A percentile compares a stretch with the other conserved stretches of the same genome.
Evolutionary conservation across 2,113 vertebrate genomes (phyloP).

Genomic region (Oreochromis tanganicae): DNA sequence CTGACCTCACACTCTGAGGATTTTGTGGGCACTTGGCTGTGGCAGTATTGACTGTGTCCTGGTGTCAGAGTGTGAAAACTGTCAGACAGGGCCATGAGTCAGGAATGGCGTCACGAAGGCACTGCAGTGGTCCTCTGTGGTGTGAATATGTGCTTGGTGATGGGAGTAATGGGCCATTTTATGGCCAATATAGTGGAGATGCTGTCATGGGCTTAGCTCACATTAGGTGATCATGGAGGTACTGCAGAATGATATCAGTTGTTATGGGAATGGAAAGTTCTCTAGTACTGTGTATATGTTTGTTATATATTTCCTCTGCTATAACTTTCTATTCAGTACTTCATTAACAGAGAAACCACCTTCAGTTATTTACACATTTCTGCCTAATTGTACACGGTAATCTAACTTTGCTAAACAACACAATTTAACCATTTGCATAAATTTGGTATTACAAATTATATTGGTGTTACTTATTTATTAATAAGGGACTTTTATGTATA

Average conservation of each 20-base stretch:
- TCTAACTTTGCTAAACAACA: background rate
- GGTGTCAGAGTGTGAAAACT: constrained; percentile 30
- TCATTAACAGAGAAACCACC: background rate
- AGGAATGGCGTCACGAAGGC: constrained; percentile 29
- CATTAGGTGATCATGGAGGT: background rate
- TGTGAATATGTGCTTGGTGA: background rate
- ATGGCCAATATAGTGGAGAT: background rate
- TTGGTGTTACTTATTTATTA: no score
- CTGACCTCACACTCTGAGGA: background rate
- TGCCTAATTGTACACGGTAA: background rate
- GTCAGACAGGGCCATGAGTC: constrained; percentile 40
- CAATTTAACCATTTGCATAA: background rate
- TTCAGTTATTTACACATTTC: background rate
- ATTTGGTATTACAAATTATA: background rate
- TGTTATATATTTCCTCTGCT: background rate
- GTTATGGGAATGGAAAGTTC: background rate
- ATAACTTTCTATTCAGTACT: background rate
- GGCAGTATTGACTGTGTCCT: background rate
- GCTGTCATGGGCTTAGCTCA: background rate
- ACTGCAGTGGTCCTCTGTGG: constrained; percentile 1
- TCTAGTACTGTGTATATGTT: background rate
- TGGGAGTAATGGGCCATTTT: constrained; percentile 36
- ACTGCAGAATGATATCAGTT: background rate
- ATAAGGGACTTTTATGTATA: no score
- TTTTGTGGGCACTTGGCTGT: constrained; percentile 14